Conservation (phyloP, 2,113 vertebrate genomes). For the Dermatemys mawii region DNA sequence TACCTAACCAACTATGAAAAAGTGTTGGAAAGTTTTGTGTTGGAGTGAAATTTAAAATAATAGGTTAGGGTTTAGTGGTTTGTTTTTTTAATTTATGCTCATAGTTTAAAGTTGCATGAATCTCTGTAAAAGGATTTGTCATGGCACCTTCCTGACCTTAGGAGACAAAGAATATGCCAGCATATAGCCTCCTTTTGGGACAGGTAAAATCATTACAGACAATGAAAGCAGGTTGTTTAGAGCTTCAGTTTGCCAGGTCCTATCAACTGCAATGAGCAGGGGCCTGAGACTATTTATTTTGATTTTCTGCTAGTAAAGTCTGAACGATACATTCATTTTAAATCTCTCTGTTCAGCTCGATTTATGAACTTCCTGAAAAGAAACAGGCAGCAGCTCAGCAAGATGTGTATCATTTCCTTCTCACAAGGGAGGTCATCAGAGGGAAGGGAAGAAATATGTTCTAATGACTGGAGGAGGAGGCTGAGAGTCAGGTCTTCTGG, state of each 20-base stretch:
- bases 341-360: not conserved
- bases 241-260: conserved; percentile 18
- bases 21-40: not conserved
- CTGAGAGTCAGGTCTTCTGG: not conserved
- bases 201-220: not conserved
- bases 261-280: not conserved
- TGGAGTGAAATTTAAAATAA: not conserved
- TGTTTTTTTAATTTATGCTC: not conserved
- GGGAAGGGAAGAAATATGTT: not conserved
- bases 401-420: conserved; percentile 1
- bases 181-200: not conserved
- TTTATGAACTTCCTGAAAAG: not conserved
- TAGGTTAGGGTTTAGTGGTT: not conserved
- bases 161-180: not conserved
- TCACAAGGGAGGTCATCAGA: not conserved
- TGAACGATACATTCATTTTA: not conserved
- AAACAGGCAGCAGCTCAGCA: not conserved
- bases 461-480: not conserved
- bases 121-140: not conserved
- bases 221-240: conserved; percentile 20
- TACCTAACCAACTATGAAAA: not conserved
- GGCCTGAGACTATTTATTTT: not conserved
- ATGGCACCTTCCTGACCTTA: not conserved
- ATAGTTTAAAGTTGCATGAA: conserved; percentile 5
- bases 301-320: conserved; percentile 3